Base-by-base conservation (phyloP, 2,888 invertebrate species). In the Agrotis ipsilon region DNA sequence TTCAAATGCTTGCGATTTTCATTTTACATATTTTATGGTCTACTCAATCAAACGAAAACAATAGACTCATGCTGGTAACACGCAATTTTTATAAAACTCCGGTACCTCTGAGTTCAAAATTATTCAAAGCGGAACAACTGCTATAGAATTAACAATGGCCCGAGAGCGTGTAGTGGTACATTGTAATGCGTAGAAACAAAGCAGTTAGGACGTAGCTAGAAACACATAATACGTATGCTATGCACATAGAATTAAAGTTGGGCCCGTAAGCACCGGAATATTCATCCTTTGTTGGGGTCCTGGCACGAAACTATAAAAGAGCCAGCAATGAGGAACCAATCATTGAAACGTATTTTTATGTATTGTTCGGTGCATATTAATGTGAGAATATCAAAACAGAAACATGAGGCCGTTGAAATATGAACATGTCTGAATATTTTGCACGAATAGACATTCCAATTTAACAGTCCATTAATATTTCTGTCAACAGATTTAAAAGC, bases 161-260 rank as follows among this genome's bases (percentile, higher is more conserved):
- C 62, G 68, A 75, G 72, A 84, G 66, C 83, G 76, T 80, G 73
- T 84, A 83, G 80, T 77, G 78, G 73, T 84, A 87, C 86, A 90
- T 89, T 89, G 86, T 88, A 85, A 88, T 86, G 85, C 83, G 78
- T 81, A 83, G 87, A 90, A 92, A 92, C 91, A 90, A 91, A 92
- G 89, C 86, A 84, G 82, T 89, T 85, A 87, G 82, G 74, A 80
- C 78, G 85, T 84, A 85, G 86, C 87, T 88, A 88, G 85, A 87
- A 88, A 86, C 87, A 89, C 86, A 90, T 87, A 88, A 79, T 88
- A 89, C 87, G 89, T 89, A 88, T 88, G 88, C 87, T 87, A 85
- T 88, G 86, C 87, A 87, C 87, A 88, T 86, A 87, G 83, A 90
- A 89, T 89, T 91, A 89, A 90, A 90, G 87, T 90, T 87, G 86